Percentiles rank a stretch among this genome's conserved stretches.
phyloP scores from a whole-genome alignment of 2,888 invertebrate genomes.

The Heteromurus nitidus region DNA sequence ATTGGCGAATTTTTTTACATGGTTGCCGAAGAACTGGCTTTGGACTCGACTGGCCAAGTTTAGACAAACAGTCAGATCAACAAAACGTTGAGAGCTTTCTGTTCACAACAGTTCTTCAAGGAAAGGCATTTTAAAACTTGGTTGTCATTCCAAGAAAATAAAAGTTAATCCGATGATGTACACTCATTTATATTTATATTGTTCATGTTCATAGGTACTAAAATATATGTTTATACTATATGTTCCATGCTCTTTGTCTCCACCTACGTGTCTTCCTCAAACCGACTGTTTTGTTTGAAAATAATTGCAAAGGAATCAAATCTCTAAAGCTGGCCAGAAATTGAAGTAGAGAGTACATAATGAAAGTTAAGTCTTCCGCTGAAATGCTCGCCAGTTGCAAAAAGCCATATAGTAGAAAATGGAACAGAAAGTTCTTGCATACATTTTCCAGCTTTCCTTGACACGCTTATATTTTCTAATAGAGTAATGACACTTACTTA shows the following conservation, averaged over 20 bases:
- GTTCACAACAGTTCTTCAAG: too few relatives aligned
- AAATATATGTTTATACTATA: background rate
- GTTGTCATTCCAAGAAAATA: background rate
- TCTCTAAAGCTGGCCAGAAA: background rate
- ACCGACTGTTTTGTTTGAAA: background rate
- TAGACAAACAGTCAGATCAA: too few relatives aligned
- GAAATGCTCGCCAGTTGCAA: too few relatives aligned
- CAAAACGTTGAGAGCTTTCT: too few relatives aligned
- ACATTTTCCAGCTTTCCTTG: slow-evolving; percentile 19
- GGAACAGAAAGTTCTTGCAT: slow-evolving; percentile 3
- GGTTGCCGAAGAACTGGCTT: too few relatives aligned
- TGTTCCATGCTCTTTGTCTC: background rate
- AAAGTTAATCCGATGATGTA: background rate
- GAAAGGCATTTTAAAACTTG: background rate
- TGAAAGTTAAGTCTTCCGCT: too few relatives aligned
- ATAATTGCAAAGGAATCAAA: slow-evolving; percentile 33
- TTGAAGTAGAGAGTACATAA: slow-evolving; percentile 6
- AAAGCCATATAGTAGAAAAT: too few relatives aligned
- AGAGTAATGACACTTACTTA: slow-evolving; percentile 1
- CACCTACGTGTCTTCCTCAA: background rate
- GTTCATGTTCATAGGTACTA: too few relatives aligned
- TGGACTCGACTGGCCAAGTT: too few relatives aligned
- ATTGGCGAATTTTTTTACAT: too few relatives aligned
- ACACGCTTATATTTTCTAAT: background rate
- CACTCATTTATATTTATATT: too few relatives aligned